These are phyloP conservation scores for Drosophila grimshawi DNA, from an alignment of 1,140 invertebrate species.

Conservation along the genomic window DNA sequence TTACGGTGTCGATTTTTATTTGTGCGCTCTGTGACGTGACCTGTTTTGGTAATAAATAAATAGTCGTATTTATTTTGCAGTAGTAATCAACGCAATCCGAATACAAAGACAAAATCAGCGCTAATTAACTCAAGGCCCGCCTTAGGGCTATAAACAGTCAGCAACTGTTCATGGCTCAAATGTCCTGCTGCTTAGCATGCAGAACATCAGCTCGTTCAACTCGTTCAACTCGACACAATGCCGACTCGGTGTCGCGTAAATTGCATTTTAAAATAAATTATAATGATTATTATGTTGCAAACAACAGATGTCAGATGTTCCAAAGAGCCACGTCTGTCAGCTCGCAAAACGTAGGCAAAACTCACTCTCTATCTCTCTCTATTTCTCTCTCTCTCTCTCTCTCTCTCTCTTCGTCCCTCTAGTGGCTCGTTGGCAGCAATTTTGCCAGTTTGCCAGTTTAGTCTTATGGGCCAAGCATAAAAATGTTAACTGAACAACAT, in stretches of 20 bases:
- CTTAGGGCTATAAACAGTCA: conserved; percentile 32
- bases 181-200: conserved; percentile 64
- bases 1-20: conserved; percentile 81
- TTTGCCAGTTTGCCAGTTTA: conserved; percentile 66
- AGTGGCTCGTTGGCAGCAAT: conserved; percentile 43
- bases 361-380: conserved; percentile 10
- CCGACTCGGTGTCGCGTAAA: conserved; percentile 57
- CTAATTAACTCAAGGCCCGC: conserved; percentile 69
- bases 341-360: not conserved
- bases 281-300: conserved; percentile 81
- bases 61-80: conserved; percentile 71
- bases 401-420: not conserved
- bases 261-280: conserved; percentile 83
- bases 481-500: conserved; percentile 78
- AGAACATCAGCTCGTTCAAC: conserved; percentile 52
- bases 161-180: conserved; percentile 25
- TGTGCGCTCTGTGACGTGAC: conserved; percentile 67
- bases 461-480: conserved; percentile 76
- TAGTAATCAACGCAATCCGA: conserved; percentile 55
- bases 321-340: conserved; percentile 42
- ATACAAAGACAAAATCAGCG: conserved; percentile 74
- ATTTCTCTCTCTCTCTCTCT: conserved; percentile 1
- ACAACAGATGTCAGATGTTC: conserved; percentile 74
- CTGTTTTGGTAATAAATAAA: conserved; percentile 73
- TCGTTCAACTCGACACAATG: conserved; percentile 51